phyloP scores from a whole-genome alignment of 2,113 vertebrate species.

The Leucoraja erinaceus region DNA sequence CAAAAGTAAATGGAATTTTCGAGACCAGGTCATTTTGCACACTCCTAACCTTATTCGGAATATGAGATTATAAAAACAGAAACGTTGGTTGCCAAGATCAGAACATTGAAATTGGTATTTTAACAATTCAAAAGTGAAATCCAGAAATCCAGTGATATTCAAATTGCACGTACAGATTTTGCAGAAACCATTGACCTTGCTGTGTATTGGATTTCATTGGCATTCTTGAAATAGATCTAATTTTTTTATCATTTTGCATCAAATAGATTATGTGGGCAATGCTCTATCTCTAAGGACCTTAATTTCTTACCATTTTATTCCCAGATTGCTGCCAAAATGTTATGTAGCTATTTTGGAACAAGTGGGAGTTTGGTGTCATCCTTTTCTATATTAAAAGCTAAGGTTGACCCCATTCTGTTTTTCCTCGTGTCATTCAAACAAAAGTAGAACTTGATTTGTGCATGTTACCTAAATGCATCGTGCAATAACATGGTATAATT shows the following conservation, averaged over 20 bases:
- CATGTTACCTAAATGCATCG: neutral
- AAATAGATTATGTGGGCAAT: neutral
- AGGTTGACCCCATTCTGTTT: neutral
- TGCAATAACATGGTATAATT: neutral
- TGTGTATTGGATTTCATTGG: no score
- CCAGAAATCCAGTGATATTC: no score
- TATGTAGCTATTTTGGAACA: no score
- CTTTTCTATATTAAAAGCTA: neutral
- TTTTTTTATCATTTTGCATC: neutral
- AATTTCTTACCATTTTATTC: no score
- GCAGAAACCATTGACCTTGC: no score
- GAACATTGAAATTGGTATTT: no score
- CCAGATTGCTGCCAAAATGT: no score
- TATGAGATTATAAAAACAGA: neutral
- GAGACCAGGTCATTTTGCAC: neutral
- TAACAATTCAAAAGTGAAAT: no score
- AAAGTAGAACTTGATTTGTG: neutral
- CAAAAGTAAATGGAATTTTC: neutral
- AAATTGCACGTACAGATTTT: no score
- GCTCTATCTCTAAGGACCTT: no score
- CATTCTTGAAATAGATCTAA: no score
- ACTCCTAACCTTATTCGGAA: neutral
- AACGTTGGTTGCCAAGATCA: no score
- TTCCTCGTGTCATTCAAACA: neutral
- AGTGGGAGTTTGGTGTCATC: neutral